phyloP scores from a whole-genome alignment of 2,113 vertebrate genomes.

The Lanius ludovicianus region DNA sequence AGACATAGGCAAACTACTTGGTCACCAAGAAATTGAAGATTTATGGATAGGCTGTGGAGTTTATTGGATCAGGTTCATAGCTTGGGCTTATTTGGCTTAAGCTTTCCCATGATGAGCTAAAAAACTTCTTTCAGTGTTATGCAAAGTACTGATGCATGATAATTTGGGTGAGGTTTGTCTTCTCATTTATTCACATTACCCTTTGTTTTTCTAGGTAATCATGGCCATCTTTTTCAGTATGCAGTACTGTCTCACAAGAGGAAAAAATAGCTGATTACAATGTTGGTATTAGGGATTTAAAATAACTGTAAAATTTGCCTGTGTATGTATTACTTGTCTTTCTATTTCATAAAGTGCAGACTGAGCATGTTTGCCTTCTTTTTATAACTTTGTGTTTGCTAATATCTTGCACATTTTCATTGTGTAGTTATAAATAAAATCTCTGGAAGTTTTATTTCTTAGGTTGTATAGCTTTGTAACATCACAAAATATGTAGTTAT shows the following conservation, averaged over 20 bases:
- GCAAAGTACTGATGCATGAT: background rate
- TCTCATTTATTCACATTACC: background rate
- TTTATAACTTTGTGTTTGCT: background rate
- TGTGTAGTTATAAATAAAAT: background rate
- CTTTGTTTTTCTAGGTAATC: background rate
- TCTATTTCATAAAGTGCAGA: background rate
- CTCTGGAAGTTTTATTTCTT: background rate
- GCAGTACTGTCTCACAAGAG: background rate
- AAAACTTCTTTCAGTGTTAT: background rate
- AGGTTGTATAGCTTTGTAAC: background rate
- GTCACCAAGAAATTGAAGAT: background rate
- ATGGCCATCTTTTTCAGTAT: accelerated
- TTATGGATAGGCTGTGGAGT: background rate
- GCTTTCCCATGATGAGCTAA: background rate
- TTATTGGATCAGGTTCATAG: background rate
- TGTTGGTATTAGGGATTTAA: background rate
- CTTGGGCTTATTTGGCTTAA: background rate
- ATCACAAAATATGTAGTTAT: background rate
- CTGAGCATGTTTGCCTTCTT: background rate
- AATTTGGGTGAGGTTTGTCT: background rate
- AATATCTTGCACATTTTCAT: background rate
- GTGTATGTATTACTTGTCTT: background rate
- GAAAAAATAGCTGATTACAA: background rate
- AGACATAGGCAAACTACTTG: background rate
- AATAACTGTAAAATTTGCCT: background rate